Percentiles rank a stretch among this genome's conserved stretches.
phyloP scores from a whole-genome alignment of 2,113 vertebrate genomes.

The Percina caprodes region DNA sequence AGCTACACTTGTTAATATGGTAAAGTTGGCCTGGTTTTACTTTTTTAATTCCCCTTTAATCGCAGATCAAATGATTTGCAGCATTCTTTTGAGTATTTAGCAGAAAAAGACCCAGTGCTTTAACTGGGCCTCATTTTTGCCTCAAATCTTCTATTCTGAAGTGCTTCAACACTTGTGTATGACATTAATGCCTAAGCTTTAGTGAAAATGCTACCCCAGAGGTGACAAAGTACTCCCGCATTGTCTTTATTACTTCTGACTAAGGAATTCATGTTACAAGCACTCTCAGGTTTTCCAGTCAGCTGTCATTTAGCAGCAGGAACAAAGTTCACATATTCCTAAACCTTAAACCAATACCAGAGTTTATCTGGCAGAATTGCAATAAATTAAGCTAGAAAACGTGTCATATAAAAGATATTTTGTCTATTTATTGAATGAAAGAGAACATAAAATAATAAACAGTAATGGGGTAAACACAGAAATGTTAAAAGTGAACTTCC shows the following conservation, averaged over 20 bases:
- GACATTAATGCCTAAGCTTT: slow-evolving; percentile 26
- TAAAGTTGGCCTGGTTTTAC: slow-evolving; percentile 10
- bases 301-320: slow-evolving; percentile 24
- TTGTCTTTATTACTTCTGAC: slow-evolving; percentile 8
- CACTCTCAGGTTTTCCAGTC: slow-evolving; percentile 10
- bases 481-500: no score
- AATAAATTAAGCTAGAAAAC: background rate
- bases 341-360: background rate
- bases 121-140: slow-evolving; percentile 2
- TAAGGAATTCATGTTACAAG: slow-evolving; percentile 9
- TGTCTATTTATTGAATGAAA: background rate
- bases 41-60: slow-evolving; percentile 41
- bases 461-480: no score
- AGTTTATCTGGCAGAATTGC: slow-evolving; percentile 4
- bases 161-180: slow-evolving; percentile 6
- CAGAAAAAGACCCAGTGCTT: slow-evolving; percentile 3
- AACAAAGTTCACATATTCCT: slow-evolving; percentile 19
- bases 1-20: slow-evolving; percentile 16
- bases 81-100: slow-evolving; percentile 56
- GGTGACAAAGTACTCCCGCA: background rate
- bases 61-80: slow-evolving; percentile 42
- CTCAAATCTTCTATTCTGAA: slow-evolving; percentile 6
- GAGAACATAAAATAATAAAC: no score
- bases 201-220: slow-evolving; percentile 7
- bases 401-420: background rate